Evolutionary conservation across 2,113 vertebrate genomes (phyloP).

Genomic region (Hystrix cristata): DNA sequence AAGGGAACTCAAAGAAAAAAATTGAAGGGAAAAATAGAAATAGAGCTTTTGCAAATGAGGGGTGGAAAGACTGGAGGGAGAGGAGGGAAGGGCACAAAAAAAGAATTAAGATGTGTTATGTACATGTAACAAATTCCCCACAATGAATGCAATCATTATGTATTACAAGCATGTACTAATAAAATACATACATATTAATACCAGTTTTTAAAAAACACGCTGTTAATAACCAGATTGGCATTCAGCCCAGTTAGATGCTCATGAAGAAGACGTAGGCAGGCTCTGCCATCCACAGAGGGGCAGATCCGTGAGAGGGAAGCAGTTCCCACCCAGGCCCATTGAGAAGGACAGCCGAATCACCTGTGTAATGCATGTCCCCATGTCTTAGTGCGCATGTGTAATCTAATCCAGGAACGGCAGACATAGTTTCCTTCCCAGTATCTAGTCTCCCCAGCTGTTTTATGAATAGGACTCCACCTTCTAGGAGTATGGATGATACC

Average conservation of each 20-base stretch:
- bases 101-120: too few relatives aligned
- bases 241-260: background rate
- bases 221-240: background rate
- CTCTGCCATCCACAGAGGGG: background rate
- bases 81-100: background rate
- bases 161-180: background rate
- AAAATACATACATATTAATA: background rate
- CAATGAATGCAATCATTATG: background rate
- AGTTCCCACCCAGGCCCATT: background rate
- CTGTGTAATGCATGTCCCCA: accelerated
- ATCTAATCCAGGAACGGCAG: background rate
- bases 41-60: background rate
- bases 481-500: background rate
- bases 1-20: background rate
- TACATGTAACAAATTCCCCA: background rate
- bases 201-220: background rate
- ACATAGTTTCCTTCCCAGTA: background rate
- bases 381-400: background rate
- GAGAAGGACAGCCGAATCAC: background rate
- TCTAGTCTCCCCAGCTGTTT: background rate
- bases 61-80: background rate
- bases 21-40: background rate
- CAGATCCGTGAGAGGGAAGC: background rate
- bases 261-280: background rate
- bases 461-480: background rate